Evolutionary conservation across 2,797 vertebrate genomes (phyloP).

Genomic region (Ctenosaura bakeri): DNA sequence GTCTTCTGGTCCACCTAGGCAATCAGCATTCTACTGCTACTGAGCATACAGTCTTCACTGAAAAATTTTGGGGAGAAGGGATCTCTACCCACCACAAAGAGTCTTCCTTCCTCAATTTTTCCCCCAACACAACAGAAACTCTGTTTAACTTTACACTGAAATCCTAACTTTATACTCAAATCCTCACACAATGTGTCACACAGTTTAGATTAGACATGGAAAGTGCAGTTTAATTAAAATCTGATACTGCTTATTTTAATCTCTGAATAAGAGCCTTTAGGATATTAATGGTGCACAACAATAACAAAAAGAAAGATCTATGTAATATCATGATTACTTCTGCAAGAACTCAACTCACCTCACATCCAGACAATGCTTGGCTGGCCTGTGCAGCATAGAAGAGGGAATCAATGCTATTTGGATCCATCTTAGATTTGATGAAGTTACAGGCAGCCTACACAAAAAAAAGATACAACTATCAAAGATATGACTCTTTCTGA

Average conservation of each 20-base stretch:
- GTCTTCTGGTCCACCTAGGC: background rate
- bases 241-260: background rate
- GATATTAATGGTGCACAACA: background rate
- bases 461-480: background rate
- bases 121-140: background rate
- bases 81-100: background rate
- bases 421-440: conserved; percentile 90
- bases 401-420: conserved; percentile 90
- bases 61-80: background rate
- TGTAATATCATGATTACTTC: background rate
- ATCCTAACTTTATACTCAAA: background rate
- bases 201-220: background rate
- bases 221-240: background rate
- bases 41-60: background rate
- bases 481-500: background rate
- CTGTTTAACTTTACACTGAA: background rate
- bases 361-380: conserved; percentile 89
- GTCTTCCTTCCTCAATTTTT: too few relatives aligned
- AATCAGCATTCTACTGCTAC: background rate
- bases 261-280: background rate
- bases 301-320: background rate
- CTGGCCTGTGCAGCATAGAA: conserved; percentile 94
- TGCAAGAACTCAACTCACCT: conserved; percentile 82
- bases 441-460: conserved; percentile 90
- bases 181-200: background rate